These are phyloP conservation scores for Plecotus auritus DNA, from an alignment of 2,113 vertebrate genomes.

Conservation along the genomic window DNA sequence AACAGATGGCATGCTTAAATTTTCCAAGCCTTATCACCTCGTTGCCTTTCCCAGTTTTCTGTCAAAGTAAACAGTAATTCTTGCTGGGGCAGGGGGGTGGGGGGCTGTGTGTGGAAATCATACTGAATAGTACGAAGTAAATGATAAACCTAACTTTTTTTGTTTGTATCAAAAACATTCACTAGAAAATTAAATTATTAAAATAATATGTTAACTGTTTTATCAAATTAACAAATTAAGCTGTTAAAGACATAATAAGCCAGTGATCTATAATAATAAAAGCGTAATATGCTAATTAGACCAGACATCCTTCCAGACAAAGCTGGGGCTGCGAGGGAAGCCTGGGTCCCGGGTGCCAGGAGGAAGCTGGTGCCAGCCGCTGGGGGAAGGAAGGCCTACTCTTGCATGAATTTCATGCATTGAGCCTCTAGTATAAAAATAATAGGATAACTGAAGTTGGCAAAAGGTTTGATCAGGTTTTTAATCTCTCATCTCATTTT, in stretches of 20 bases:
- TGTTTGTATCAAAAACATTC: background rate
- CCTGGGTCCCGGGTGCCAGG: no score
- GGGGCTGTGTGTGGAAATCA: background rate
- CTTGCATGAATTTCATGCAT: no score
- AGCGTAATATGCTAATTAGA: no score
- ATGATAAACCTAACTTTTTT: background rate
- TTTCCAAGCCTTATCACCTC: slow-evolving; percentile 29
- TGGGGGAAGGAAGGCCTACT: no score
- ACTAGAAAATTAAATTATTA: background rate
- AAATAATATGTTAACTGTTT: background rate
- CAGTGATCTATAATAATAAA: background rate
- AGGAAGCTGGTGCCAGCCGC: no score
- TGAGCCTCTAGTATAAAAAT: background rate
- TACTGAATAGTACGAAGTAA: background rate
- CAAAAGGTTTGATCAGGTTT: background rate
- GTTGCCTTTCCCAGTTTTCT: slow-evolving; percentile 41
- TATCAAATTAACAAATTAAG: background rate
- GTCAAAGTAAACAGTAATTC: slow-evolving; percentile 33
- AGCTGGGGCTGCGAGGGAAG: no score
- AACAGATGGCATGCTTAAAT: slow-evolving; percentile 52
- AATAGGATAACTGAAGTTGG: background rate
- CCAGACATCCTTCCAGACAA: no score
- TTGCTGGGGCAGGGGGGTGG: background rate
- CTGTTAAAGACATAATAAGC: background rate
- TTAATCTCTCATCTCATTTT: background rate